These are phyloP conservation scores for Lasioglossum oenotherae DNA, from an alignment of 2,888 invertebrate species.

Conservation along the genomic window DNA sequence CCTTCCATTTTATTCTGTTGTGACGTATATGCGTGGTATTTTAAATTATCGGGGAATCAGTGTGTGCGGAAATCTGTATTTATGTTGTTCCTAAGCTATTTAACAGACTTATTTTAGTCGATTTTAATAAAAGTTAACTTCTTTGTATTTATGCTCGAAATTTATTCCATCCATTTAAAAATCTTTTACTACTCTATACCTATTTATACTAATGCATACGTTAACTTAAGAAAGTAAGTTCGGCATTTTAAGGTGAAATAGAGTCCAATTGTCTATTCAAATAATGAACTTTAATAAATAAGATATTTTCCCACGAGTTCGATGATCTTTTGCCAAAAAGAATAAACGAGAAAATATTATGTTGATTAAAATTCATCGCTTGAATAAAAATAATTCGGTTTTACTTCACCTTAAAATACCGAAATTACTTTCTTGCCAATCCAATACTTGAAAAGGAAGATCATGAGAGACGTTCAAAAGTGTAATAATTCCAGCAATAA, in stretches of 20 bases:
- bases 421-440: no score
- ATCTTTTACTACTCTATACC: not conserved
- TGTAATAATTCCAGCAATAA: not conserved
- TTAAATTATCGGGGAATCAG: no score
- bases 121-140: not conserved
- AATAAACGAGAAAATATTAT: no score
- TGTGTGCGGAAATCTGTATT: not conserved
- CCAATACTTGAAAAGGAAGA: not conserved
- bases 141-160: not conserved
- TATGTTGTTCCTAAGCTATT: not conserved
- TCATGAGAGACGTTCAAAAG: not conserved
- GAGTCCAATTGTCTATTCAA: no score
- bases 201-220: not conserved
- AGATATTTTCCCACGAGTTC: no score
- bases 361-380: no score
- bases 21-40: not conserved
- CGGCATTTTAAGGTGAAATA: no score
- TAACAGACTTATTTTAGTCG: not conserved
- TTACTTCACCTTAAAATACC: no score
- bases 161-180: not conserved
- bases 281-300: no score
- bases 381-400: no score
- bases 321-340: no score
- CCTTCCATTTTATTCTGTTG: not conserved
- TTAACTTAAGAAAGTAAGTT: not conserved